Evolutionary conservation across 2,888 invertebrate species (phyloP), one percentile per base, ranked within the genome.

Genomic region (Automeris io): DNA sequence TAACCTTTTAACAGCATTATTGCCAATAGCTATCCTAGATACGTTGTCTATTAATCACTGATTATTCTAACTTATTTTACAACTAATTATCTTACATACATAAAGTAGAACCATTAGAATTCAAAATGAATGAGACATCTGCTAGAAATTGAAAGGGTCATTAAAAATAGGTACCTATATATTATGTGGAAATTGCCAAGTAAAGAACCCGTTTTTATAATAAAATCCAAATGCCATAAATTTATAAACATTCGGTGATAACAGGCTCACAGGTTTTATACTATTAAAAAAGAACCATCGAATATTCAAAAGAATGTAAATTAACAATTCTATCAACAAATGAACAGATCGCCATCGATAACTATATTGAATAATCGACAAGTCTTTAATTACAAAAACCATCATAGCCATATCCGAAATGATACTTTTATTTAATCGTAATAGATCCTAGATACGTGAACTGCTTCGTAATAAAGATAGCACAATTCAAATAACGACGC

Each of bases 401-500:
- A 32, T 24, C 32, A 18, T 31, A 18, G 11, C 32, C 23, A 32
- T 37, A 37, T 37, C 22, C 11, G 31, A 37, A 32, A 37, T 18
- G 37, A 37, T 11, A 37, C 37, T n/a, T 29, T 25, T 37, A 34
- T 37, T 18, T 43, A 46, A 50, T 51, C 43, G 64, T 57, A 70
- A 67, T 64, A 61, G 58, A 61, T 58, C 57, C 22, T 25, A 49
- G 60, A 70, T 66, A 67, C 54, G 64, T 62, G 57, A 51, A 59
- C 58, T 64, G 64, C 59, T 69, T 66, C 52, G 59, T 65, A 72
- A 73, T 77, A 76, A 69, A 75, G 76, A 78, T 76, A 73, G 63
- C 53, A 59, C 57, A 63, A 65, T 63, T 70, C 66, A 65, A 70
- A 70, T 71, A 76, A 70, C 60, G 67, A 64, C 66, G 70, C 72